phyloP scores from a whole-genome alignment of 2,888 invertebrate species.

The Tortrix viridana region DNA sequence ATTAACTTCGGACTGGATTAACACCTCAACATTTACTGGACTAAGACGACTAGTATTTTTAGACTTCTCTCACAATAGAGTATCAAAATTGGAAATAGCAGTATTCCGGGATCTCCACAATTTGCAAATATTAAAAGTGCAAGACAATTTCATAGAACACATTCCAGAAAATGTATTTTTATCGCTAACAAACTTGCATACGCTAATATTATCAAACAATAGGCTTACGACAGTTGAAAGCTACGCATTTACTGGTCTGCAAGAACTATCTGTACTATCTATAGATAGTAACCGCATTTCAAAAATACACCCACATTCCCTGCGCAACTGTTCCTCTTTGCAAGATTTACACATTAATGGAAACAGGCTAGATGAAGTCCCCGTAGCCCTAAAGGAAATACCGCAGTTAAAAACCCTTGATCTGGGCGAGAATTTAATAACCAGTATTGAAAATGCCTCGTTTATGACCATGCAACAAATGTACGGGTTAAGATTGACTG shows the following conservation, averaged over 20 bases:
- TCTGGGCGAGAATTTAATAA: slow-evolving; percentile 93
- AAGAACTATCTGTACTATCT: slow-evolving; percentile 89
- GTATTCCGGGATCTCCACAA: slow-evolving; percentile 91
- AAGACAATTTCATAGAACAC: slow-evolving; percentile 90
- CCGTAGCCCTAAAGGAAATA: slow-evolving; percentile 89
- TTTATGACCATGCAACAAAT: slow-evolving; percentile 92
- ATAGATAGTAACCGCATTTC: slow-evolving; percentile 92
- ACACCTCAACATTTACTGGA: slow-evolving; percentile 91
- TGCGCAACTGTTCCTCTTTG: slow-evolving; percentile 91
- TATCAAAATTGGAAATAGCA: slow-evolving; percentile 89
- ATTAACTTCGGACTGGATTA: slow-evolving; percentile 92
- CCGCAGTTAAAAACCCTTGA: slow-evolving; percentile 91
- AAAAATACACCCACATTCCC: slow-evolving; percentile 89
- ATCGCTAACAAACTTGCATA: slow-evolving; percentile 90
- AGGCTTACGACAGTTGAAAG: slow-evolving; percentile 89
- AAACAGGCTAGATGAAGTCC: slow-evolving; percentile 90
- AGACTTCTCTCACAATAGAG: slow-evolving; percentile 90
- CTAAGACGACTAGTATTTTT: slow-evolving; percentile 90
- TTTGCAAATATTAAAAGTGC: slow-evolving; percentile 91
- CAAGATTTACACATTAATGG: slow-evolving; percentile 93
- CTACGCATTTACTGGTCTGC: slow-evolving; percentile 90
- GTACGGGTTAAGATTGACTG: slow-evolving; percentile 91
- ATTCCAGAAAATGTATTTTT: slow-evolving; percentile 92
- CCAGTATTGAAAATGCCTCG: slow-evolving; percentile 90
- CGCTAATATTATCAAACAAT: slow-evolving; percentile 92